Conservation (phyloP, 2,113 vertebrate genomes). For the Ceuthmochares aereus region DNA sequence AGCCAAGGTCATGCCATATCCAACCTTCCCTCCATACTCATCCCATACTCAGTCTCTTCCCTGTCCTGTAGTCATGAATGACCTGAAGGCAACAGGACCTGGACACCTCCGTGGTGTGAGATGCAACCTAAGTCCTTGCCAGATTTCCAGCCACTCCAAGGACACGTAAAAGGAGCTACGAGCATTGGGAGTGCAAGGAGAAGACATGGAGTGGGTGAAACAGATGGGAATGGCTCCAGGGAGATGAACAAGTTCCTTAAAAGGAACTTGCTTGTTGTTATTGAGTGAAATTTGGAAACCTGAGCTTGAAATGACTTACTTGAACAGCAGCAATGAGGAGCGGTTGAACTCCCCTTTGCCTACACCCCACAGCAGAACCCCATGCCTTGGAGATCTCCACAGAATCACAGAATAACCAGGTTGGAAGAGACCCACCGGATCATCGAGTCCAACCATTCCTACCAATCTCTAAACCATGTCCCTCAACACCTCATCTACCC, state of each 20-base stretch:
- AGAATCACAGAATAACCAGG: too few species aligned
- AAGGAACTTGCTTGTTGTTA: background rate
- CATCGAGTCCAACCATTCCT: too few species aligned
- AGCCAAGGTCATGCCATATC: background rate
- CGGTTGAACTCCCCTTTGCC: background rate
- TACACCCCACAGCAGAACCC: background rate
- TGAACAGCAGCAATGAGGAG: background rate
- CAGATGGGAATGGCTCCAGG: background rate
- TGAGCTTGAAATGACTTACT: background rate
- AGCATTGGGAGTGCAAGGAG: background rate
- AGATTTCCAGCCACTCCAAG: background rate
- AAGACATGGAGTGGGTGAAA: background rate
- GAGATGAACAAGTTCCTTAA: background rate
- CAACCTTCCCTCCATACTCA: accelerated
- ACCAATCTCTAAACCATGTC: too few species aligned
- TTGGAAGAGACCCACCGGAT: too few species aligned
- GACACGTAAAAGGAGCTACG: background rate
- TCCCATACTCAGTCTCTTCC: accelerated
- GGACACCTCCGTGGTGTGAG: background rate
- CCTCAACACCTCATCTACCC: too few species aligned
- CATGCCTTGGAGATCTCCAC: accelerated
- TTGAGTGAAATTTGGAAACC: background rate
- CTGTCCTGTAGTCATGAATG: background rate
- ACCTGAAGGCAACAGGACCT: background rate
- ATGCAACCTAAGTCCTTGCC: background rate